Percentiles rank a stretch among this genome's conserved stretches.
Evolutionary conservation across 1,140 invertebrate genomes (phyloP).

Genomic region (Macrocentrus cingulum): DNA sequence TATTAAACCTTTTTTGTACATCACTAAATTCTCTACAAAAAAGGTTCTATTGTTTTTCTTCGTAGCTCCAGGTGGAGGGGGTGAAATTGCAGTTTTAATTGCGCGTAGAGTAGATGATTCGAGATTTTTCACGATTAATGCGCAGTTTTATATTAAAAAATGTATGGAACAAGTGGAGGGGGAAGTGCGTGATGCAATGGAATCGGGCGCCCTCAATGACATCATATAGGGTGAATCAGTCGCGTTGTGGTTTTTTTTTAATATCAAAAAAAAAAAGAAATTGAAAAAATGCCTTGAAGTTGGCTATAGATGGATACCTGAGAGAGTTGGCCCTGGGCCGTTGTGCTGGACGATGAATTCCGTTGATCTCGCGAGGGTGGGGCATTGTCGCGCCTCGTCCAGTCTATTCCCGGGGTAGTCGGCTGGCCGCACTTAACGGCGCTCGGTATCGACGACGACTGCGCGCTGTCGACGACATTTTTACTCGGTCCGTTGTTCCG

Average conservation of each 20-base stretch:
- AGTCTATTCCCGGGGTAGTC: constrained; percentile 50
- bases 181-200: too few species aligned
- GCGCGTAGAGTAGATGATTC: too few species aligned
- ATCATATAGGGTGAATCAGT: neutral
- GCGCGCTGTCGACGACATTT: constrained; percentile 36
- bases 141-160: too few species aligned
- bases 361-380: constrained; percentile 44
- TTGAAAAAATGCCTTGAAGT: too few species aligned
- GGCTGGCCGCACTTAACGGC: constrained; percentile 48
- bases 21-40: too few species aligned
- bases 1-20: too few species aligned
- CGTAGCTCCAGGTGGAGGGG: too few species aligned
- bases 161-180: too few species aligned
- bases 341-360: constrained; percentile 45
- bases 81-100: too few species aligned
- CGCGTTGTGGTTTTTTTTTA: neutral
- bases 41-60: too few species aligned
- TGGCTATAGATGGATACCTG: constrained; percentile 46
- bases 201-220: neutral
- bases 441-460: constrained; percentile 45
- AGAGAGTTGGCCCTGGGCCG: constrained; percentile 43
- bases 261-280: too few species aligned
- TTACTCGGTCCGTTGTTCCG: constrained; percentile 35
- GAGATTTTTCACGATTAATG: too few species aligned
- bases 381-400: constrained; percentile 47